Evolutionary conservation across 2,113 vertebrate species (phyloP).

Genomic region (Mesitornis unicolor): DNA sequence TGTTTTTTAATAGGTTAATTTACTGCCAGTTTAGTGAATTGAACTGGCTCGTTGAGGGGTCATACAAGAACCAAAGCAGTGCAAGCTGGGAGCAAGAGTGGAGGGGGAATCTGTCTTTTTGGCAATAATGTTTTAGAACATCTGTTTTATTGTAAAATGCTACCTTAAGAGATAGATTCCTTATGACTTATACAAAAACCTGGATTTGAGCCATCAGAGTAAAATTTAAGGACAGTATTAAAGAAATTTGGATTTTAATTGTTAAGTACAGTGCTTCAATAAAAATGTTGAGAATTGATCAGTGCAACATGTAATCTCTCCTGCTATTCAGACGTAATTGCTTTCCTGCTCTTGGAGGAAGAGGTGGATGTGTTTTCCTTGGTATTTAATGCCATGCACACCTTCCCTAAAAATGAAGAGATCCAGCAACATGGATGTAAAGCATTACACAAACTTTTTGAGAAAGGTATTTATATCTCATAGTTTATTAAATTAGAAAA

Average conservation of each 20-base stretch:
- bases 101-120: not conserved
- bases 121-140: not conserved
- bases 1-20: not conserved
- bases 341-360: slow-evolving; percentile 85
- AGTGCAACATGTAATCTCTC: not conserved
- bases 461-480: slow-evolving; percentile 78
- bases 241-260: not conserved
- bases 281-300: not conserved
- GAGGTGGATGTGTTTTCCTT: slow-evolving; percentile 88
- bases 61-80: not conserved
- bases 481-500: not conserved
- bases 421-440: slow-evolving; percentile 87
- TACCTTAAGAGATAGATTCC: not conserved
- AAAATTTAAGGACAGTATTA: not conserved
- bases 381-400: slow-evolving; percentile 85
- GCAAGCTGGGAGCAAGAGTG: not conserved
- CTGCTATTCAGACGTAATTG: slow-evolving; percentile 72
- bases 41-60: not conserved
- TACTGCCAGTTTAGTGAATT: not conserved
- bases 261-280: not conserved
- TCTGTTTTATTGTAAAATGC: not conserved
- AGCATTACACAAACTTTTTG: slow-evolving; percentile 83
- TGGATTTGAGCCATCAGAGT: not conserved
- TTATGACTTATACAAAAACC: not conserved
- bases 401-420: slow-evolving; percentile 82